Conservation (phyloP, 1,140 invertebrate species). For the Tetramorium parvispinum region DNA sequence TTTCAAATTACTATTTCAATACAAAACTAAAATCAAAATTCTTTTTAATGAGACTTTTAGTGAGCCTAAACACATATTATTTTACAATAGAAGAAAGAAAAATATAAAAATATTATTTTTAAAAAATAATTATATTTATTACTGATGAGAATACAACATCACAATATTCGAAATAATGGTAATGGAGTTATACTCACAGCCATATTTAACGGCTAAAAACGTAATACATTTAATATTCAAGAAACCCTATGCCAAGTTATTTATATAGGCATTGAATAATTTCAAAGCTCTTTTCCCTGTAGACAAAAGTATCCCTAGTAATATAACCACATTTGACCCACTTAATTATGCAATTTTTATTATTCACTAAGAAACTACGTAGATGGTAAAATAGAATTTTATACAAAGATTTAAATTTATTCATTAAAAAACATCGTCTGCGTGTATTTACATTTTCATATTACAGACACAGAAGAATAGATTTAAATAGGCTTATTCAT, state of each 20-base stretch:
- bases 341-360: conserved; percentile 22
- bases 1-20: background rate
- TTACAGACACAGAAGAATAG: background rate
- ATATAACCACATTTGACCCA: background rate
- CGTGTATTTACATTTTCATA: background rate
- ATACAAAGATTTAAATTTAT: background rate
- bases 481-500: background rate
- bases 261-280: conserved; percentile 18
- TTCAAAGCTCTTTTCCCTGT: background rate
- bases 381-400: background rate
- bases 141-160: background rate
- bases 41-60: background rate
- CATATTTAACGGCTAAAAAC: background rate
- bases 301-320: background rate
- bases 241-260: background rate
- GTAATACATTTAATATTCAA: conserved; percentile 17
- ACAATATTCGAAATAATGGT: background rate
- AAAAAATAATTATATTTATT: background rate
- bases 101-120: background rate
- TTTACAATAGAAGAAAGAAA: background rate
- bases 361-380: background rate
- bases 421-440: background rate
- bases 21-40: conserved; percentile 4
- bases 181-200: background rate
- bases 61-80: background rate